Percentiles rank a stretch among this genome's conserved stretches.
phyloP scores from a whole-genome alignment of 2,113 vertebrate genomes.

The Pseudopodoces humilis region DNA sequence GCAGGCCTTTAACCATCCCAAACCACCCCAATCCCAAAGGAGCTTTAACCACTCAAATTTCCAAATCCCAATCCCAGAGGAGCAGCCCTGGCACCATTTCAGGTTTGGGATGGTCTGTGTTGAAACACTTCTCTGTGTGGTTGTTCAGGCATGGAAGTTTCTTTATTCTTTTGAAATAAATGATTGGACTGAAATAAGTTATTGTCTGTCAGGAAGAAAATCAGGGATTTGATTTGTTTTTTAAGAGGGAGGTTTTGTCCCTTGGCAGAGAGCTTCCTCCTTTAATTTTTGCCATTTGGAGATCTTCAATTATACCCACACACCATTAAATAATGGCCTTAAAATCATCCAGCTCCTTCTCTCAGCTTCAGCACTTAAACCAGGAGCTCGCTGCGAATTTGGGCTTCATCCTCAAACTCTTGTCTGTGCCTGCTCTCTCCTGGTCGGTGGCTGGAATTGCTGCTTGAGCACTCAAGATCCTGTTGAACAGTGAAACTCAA shows the following conservation, averaged over 20 bases:
- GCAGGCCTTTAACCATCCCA: slow-evolving; percentile 34
- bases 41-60: background rate
- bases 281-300: background rate
- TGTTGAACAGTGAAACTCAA: background rate
- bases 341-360: background rate
- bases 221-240: background rate
- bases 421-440: slow-evolving; percentile 40
- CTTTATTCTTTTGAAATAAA: background rate
- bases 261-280: background rate
- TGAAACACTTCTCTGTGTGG: background rate
- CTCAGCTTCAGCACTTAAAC: background rate
- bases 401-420: background rate
- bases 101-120: background rate
- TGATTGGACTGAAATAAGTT: background rate
- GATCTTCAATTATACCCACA: background rate
- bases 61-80: background rate
- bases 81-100: background rate
- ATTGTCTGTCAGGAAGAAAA: background rate
- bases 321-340: background rate
- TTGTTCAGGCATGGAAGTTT: background rate
- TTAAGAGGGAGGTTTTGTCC: background rate
- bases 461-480: rapidly evolving
- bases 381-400: background rate
- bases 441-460: background rate
- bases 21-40: background rate